Evolutionary conservation across 1,140 invertebrate genomes (phyloP), one percentile per base, ranked within the genome.

Genomic region (Spodoptera frugiperda): DNA sequence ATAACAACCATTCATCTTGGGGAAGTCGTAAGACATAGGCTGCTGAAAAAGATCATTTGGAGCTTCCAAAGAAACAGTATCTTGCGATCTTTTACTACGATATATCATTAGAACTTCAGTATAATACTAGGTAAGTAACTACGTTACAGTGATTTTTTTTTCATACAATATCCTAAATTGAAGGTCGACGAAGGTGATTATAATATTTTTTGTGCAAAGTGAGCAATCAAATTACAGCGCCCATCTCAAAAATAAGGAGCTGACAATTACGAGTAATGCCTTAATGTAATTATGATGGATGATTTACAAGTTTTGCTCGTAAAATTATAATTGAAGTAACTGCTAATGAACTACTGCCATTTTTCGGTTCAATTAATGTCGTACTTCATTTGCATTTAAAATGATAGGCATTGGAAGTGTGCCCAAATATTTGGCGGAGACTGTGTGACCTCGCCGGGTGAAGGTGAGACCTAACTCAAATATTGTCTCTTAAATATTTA

Each of bases 351-450:
- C 57, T 33, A 59, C 2, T 51, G 57, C 44, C 44, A 67, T 67
- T 15, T 67, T 48, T 65, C 63, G 1, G 17, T 44, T 67, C 44
- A 67, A 67, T 67, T 48, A 67, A 67, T 48, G 44, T 25, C 19
- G n/a, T 25, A 21, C 63, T 67, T 67, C 63, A 67, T 67, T 67
- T 49, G 63, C 63, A 67, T 44, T 67, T 67, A 67, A 44, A 67
- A 48, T 19, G 49, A 67, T 67, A 65, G 63, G 11, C 63, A 12
- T 49, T 67, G 63, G 63, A 67, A n/a, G 44, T 10, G 44, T 67
- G 63, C 63, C 63, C 63, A 48, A 67, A 67, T 48, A 67, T 67
- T 46, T 9, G 63, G 17, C 11, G 33, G 17, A 49, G 44, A 44
- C 63, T 67, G 21, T 21, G 19, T 25, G 44, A n/a, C 39, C 19